Conservation (phyloP, 2,888 invertebrate species). For the Lasioglossum marginatum region DNA sequence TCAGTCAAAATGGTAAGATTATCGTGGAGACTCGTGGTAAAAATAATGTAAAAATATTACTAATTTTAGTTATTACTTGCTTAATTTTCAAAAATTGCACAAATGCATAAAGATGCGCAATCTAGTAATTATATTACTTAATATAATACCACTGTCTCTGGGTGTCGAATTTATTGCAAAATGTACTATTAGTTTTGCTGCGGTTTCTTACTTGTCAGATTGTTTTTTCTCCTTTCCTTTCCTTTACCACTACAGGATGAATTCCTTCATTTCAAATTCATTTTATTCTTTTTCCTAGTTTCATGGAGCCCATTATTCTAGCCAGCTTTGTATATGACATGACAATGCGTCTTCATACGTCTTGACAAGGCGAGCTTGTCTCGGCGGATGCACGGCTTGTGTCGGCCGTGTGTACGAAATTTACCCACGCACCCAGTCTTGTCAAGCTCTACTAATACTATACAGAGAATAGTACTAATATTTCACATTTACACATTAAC, state of each 20-base stretch:
- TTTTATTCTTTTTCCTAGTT: neutral
- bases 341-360: conserved; percentile 9
- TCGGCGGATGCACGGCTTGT: conserved; percentile 9
- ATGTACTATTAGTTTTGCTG: neutral
- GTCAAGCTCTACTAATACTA: neutral
- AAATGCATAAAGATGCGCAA: too few species aligned
- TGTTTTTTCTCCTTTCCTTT: neutral
- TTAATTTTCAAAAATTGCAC: too few species aligned
- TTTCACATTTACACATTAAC: neutral
- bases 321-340: neutral
- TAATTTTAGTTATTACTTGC: too few species aligned
- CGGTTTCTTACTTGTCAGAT: neutral
- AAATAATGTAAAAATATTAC: too few species aligned
- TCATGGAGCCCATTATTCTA: neutral
- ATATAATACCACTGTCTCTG: too few species aligned
- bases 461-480: neutral
- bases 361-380: conserved; percentile 10
- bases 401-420: neutral
- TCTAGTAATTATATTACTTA: too few species aligned
- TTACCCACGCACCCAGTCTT: neutral
- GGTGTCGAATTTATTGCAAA: too few species aligned
- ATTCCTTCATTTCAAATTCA: neutral
- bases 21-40: too few species aligned
- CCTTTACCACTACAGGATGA: neutral
- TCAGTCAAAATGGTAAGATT: too few species aligned